Evolutionary conservation across 2,797 vertebrate genomes (phyloP).

Genomic region (Ceryle rudis): DNA sequence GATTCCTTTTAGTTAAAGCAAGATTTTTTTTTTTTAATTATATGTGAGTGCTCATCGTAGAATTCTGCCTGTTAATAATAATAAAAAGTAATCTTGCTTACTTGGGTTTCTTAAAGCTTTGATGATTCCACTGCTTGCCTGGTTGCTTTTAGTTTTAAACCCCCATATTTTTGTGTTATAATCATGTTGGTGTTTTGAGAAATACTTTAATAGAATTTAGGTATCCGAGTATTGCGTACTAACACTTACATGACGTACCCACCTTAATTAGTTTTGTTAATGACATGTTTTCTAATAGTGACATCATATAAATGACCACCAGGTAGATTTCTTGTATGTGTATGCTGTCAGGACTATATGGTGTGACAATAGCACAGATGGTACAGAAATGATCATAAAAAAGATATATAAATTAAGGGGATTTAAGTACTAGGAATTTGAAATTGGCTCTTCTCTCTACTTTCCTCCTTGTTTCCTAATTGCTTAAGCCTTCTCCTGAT

Average conservation of each 20-base stretch:
- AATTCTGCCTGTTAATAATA: not conserved
- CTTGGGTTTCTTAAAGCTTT: not conserved
- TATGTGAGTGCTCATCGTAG: accelerated
- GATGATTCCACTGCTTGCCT: not conserved
- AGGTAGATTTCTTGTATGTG: not conserved
- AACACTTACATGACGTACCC: not conserved
- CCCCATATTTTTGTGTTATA: not conserved
- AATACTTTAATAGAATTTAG: not conserved
- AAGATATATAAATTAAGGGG: not conserved
- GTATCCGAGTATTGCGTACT: not conserved
- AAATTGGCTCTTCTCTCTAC: not conserved
- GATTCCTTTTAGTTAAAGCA: not conserved
- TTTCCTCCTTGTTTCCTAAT: not conserved
- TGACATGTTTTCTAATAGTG: not conserved
- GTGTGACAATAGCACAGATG: not conserved
- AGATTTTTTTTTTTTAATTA: not conserved
- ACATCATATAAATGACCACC: not conserved
- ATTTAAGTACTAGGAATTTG: not conserved
- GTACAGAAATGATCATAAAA: not conserved
- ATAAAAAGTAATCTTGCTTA: not conserved
- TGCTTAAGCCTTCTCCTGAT: not conserved
- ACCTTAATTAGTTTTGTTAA: conserved; percentile 35
- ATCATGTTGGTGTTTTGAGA: not conserved
- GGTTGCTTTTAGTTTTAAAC: not conserved
- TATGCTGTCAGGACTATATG: not conserved